Evolutionary conservation across 1,140 invertebrate species (phyloP), one percentile per base, ranked within the genome.

Genomic region (Fopius arisanus): DNA sequence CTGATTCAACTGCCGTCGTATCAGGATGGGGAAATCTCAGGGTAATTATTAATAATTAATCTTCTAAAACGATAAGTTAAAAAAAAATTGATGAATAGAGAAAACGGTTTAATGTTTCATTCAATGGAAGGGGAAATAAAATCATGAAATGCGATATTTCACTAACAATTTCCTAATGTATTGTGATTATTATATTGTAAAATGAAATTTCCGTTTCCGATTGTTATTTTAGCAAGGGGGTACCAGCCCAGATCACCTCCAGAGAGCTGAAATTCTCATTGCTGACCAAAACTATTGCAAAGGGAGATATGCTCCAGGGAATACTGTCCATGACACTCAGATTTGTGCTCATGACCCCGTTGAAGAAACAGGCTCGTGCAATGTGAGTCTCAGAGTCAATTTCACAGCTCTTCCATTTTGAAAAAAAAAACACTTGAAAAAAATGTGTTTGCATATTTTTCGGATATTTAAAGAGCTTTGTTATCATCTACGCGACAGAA

Each of bases 271-370:
- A 43, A 41, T 77, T 26, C 10, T 43, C 2, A 75, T 77, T 68
- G 65, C 65, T 16, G 51, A 68, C 33, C 72, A 74, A 62, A 10
- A 59, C 4, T 67, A 63, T 40, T 77, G 75, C 51, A 59, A 3
- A n/a, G 26, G 21, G 21, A 19, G 31, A 10, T 74, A 77, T 28
- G 0, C 16, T 2, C n/a, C 23, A 10, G 19, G 29, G 7, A 28
- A 59, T 37, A 31, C 48, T n/a, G 48, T 77, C 40, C 37, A 74
- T n/a, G 72, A 77, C 37, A 63, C 68, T 72, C 75, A 77, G 14
- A 67, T 77, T 19, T 77, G 75, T 54, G 75, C 75, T 19, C 66
- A 69, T 48, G 62, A 68, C 23, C 75, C 75, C 37, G 29, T 48
- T 1, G 37, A 67, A 19, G 40, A 26, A 48, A 73, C 43, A 33